These are phyloP conservation scores for Psittacus erithacus DNA, from an alignment of 2,113 vertebrate genomes.

Conservation along the genomic window DNA sequence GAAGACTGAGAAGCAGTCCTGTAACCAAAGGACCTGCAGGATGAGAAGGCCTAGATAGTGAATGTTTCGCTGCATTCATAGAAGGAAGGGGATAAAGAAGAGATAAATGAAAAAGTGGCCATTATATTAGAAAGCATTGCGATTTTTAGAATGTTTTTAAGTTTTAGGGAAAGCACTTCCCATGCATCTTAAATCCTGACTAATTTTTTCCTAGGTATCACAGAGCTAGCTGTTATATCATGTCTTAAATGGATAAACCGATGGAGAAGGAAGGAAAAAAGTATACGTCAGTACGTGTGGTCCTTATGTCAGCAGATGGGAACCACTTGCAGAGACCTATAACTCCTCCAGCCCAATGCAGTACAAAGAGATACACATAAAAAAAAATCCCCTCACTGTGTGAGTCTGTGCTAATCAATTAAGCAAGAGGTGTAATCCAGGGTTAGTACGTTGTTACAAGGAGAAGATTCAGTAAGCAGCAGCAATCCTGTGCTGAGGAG, in stretches of 20 bases:
- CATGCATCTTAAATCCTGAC: neutral
- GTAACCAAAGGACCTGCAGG: neutral
- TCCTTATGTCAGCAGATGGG: neutral
- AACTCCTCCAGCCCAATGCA: neutral
- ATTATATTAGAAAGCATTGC: neutral
- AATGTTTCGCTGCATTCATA: neutral
- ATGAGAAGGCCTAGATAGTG: neutral
- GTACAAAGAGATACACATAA: neutral
- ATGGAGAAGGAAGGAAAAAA: neutral
- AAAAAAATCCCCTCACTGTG: neutral
- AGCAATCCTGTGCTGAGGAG: neutral
- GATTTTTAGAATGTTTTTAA: neutral
- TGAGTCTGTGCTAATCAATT: neutral
- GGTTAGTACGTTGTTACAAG: neutral
- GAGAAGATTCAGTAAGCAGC: neutral
- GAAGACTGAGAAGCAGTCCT: neutral
- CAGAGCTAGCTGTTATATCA: neutral
- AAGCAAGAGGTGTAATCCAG: neutral
- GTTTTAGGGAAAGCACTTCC: neutral
- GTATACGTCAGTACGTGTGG: neutral
- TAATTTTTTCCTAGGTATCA: neutral
- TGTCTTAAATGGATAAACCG: neutral
- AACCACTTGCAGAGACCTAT: neutral
- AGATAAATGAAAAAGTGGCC: neutral
- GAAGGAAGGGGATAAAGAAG: neutral